Percentiles rank a stretch among this genome's conserved stretches.
Evolutionary conservation across 2,888 invertebrate genomes (phyloP).

Genomic region (Drosophila mimica): DNA sequence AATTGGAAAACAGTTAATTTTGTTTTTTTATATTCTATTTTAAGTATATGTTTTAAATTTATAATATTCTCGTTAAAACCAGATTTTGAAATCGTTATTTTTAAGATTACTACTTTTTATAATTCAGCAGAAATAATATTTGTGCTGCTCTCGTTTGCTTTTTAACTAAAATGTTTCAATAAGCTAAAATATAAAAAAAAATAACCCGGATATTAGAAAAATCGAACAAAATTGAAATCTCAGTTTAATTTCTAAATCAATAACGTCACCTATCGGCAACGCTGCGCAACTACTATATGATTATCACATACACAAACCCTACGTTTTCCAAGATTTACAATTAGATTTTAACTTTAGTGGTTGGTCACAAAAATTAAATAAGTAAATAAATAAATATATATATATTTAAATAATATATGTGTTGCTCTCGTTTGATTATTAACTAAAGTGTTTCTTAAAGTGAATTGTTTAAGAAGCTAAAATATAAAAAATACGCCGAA

Average conservation of each 20-base stretch:
- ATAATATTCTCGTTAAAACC: too few relatives aligned
- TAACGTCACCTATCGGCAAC: not conserved
- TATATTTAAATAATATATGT: too few relatives aligned
- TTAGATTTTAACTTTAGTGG: not conserved
- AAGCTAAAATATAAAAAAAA: not conserved
- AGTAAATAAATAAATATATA: not conserved
- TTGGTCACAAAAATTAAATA: not conserved
- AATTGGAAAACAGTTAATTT: not conserved
- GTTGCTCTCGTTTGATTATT: too few relatives aligned
- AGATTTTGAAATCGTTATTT: too few relatives aligned
- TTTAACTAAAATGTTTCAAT: not conserved
- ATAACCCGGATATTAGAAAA: not conserved
- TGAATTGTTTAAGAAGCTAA: too few relatives aligned
- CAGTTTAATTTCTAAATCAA: not conserved
- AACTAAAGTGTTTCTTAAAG: too few relatives aligned
- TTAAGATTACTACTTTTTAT: not conserved
- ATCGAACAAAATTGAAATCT: not conserved
- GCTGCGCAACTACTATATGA: not conserved
- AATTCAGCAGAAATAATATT: not conserved
- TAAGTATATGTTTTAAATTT: not conserved
- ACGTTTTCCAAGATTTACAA: not conserved
- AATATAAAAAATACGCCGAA: too few relatives aligned
- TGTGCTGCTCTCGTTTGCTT: not conserved
- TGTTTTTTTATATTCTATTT: not conserved
- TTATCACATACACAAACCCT: not conserved